These are phyloP conservation scores for Anguilla rostrata DNA, from an alignment of 2,113 vertebrate genomes.

Conservation along the genomic window DNA sequence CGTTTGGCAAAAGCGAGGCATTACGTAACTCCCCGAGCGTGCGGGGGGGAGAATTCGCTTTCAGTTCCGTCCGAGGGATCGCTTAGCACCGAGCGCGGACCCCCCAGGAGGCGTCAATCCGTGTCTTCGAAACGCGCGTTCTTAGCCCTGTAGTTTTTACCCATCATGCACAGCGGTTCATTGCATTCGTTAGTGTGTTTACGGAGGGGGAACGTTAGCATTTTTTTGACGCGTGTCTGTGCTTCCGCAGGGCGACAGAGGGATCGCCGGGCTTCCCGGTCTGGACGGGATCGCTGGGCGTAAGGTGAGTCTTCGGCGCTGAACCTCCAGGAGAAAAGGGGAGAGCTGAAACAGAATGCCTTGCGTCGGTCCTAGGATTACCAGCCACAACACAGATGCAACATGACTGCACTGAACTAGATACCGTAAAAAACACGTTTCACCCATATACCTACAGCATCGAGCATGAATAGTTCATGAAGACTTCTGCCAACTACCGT, in stretches of 20 bases:
- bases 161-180: too few relatives aligned
- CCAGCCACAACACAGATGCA: not conserved
- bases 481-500: not conserved
- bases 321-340: not conserved
- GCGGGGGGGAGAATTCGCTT: too few relatives aligned
- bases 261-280: slow-evolving; percentile 30
- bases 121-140: not conserved
- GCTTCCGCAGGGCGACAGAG: slow-evolving; percentile 35
- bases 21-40: not conserved
- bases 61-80: too few relatives aligned
- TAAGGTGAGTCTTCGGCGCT: slow-evolving; percentile 32
- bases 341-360: too few relatives aligned
- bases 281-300: slow-evolving; percentile 33
- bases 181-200: not conserved
- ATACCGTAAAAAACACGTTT: not conserved
- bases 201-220: not conserved
- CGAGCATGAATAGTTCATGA: not conserved
- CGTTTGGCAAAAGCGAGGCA: slow-evolving; percentile 27
- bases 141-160: not conserved
- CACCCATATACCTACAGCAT: not conserved
- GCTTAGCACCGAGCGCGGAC: too few relatives aligned
- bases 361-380: not conserved
- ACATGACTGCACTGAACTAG: not conserved
- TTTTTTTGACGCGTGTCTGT: slow-evolving; percentile 2
- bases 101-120: too few relatives aligned